A percentile compares a stretch with the other conserved stretches of the same genome.
phyloP scores from a whole-genome alignment of 2,888 invertebrate genomes.

The Phaedon cochleariae region DNA sequence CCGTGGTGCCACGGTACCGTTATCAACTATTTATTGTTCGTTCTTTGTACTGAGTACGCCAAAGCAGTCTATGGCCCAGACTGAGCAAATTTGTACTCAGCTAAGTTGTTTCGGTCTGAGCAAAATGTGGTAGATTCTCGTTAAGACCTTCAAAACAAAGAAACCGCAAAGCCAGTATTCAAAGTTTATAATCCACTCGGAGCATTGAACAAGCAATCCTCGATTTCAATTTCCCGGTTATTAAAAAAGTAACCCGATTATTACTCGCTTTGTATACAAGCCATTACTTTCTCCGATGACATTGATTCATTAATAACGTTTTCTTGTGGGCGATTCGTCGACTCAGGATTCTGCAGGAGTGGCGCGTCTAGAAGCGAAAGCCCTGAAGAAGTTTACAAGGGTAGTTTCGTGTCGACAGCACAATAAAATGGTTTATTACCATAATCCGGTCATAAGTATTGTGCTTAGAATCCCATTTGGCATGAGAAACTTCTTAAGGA shows the following conservation, averaged over 20 bases:
- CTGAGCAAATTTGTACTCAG: too few species aligned
- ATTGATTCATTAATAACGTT: background rate
- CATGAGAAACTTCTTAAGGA: background rate
- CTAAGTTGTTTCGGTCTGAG: too few species aligned
- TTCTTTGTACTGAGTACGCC: too few species aligned
- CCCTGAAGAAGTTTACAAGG: background rate
- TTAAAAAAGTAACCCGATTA: background rate
- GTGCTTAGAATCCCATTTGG: background rate
- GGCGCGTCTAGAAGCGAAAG: background rate
- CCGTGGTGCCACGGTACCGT: too few species aligned
- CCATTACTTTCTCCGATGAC: background rate
- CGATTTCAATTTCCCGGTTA: too few species aligned
- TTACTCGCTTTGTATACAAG: background rate
- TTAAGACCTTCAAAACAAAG: too few species aligned
- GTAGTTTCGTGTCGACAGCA: background rate
- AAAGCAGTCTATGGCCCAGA: too few species aligned
- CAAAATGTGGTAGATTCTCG: too few species aligned
- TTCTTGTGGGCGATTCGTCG: background rate
- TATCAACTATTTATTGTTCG: too few species aligned
- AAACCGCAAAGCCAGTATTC: too few species aligned
- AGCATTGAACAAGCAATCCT: too few species aligned
- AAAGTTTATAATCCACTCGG: too few species aligned
- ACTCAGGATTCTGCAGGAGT: background rate
- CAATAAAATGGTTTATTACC: conserved; percentile 1
- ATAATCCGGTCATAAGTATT: background rate